Percentiles rank a stretch among this genome's conserved stretches.
phyloP scores from a whole-genome alignment of 2,888 invertebrate genomes.

The Chaetogeoica ovagalla region DNA sequence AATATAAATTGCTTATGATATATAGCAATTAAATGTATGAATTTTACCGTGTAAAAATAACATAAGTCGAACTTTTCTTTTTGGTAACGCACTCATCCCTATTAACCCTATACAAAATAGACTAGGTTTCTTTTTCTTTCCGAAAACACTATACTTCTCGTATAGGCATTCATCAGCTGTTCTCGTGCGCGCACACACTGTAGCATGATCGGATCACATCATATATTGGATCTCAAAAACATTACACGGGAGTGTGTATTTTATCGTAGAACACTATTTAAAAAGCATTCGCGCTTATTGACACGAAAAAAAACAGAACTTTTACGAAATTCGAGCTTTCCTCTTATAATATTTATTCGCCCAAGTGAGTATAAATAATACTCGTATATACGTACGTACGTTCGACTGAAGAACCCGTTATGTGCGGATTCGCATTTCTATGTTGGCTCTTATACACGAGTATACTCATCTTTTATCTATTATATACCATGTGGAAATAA shows the following conservation, averaged over 20 bases:
- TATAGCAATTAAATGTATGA: too few relatives aligned
- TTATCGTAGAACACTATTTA: background rate
- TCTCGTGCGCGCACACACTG: too few relatives aligned
- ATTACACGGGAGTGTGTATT: background rate
- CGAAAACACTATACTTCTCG: too few relatives aligned
- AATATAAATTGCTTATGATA: too few relatives aligned
- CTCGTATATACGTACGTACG: background rate
- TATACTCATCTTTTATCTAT: background rate
- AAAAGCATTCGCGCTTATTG: background rate
- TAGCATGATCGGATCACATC: background rate
- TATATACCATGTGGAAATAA: background rate
- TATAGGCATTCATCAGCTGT: too few relatives aligned
- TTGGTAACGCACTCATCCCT: too few relatives aligned
- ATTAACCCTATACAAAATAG: too few relatives aligned
- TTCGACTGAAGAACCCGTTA: slow-evolving; percentile 12
- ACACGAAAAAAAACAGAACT: slow-evolving; percentile 15
- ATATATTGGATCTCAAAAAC: background rate
- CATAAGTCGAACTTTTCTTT: too few relatives aligned
- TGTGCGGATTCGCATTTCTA: slow-evolving; percentile 22
- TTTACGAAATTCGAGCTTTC: slow-evolving; percentile 20
- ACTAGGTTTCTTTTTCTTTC: too few relatives aligned
- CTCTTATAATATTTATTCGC: slow-evolving; percentile 17
- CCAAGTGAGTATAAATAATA: background rate
- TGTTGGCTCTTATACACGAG: background rate
- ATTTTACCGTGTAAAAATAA: too few relatives aligned